Evolutionary conservation across 2,888 invertebrate species (phyloP).

Genomic region (Deroplatys truncata): DNA sequence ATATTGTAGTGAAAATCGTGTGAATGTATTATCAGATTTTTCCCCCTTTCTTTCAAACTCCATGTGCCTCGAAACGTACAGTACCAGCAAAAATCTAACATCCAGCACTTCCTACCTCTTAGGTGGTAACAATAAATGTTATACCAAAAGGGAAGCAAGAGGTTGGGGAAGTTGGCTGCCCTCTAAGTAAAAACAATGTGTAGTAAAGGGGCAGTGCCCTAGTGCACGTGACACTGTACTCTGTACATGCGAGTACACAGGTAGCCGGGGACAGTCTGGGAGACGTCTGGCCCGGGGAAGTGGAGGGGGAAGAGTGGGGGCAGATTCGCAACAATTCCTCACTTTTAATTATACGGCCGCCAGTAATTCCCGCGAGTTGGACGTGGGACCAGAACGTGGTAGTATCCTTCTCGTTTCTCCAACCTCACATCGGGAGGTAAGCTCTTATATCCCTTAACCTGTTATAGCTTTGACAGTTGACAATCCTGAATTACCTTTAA

Average conservation of each 20-base stretch:
- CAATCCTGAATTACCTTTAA: too few relatives aligned
- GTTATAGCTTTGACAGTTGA: too few relatives aligned
- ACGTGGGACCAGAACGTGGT: not conserved
- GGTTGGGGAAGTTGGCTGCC: not conserved
- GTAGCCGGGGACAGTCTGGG: not conserved
- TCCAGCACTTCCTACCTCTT: not conserved
- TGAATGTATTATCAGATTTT: too few relatives aligned
- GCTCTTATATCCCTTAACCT: not conserved
- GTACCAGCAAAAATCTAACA: not conserved
- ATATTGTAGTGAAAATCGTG: too few relatives aligned
- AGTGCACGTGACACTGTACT: not conserved
- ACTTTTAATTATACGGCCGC: not conserved
- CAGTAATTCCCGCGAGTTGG: not conserved
- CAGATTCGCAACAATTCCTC: not conserved
- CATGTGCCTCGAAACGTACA: not conserved
- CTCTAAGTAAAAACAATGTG: not conserved
- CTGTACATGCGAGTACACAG: not conserved
- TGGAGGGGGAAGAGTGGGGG: not conserved
- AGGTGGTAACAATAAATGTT: too few relatives aligned
- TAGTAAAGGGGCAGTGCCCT: not conserved
- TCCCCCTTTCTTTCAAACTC: too few relatives aligned
- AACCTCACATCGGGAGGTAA: not conserved
- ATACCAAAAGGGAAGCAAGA: too few relatives aligned
- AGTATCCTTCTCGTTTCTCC: not conserved
- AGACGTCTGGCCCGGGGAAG: not conserved